A percentile compares a stretch with the other conserved stretches of the same genome.
phyloP scores from a whole-genome alignment of 2,888 invertebrate species.

The Eulithis prunata region DNA sequence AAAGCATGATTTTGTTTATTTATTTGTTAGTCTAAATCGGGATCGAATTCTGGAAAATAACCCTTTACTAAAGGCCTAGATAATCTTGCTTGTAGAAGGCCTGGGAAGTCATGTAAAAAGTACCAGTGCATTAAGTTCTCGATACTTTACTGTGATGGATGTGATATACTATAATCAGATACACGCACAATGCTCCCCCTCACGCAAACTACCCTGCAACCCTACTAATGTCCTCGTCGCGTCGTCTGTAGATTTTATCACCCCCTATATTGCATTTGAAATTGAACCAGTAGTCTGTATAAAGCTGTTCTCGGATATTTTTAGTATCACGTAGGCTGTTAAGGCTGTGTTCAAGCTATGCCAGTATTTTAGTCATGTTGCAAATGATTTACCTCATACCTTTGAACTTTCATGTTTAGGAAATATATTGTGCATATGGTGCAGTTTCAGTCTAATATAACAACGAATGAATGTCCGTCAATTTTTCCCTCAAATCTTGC shows the following conservation, averaged over 20 bases:
- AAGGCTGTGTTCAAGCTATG: neutral
- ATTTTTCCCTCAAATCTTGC: no score
- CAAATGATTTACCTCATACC: neutral
- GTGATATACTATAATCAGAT: neutral
- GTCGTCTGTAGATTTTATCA: conserved; percentile 17
- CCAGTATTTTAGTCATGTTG: neutral
- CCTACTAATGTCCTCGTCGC: neutral
- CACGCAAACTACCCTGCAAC: conserved; percentile 8
- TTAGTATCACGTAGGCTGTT: conserved; percentile 13
- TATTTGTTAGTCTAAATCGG: no score
- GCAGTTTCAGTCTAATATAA: no score
- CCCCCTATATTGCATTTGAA: conserved; percentile 21
- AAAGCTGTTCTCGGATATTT: conserved; percentile 16
- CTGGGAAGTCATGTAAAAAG: neutral
- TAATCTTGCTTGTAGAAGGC: no score
- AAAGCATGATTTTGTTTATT: no score
- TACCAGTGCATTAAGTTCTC: neutral
- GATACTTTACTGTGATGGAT: neutral
- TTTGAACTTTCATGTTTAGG: no score
- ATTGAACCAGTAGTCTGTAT: conserved; percentile 5
- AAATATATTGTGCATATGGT: no score
- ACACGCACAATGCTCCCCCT: conserved; percentile 4
- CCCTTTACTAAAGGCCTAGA: neutral
- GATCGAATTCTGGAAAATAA: no score
- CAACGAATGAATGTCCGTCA: no score